Evolutionary conservation across 2,797 vertebrate genomes (phyloP).

Genomic region (Rostrhamus sociabilis): DNA sequence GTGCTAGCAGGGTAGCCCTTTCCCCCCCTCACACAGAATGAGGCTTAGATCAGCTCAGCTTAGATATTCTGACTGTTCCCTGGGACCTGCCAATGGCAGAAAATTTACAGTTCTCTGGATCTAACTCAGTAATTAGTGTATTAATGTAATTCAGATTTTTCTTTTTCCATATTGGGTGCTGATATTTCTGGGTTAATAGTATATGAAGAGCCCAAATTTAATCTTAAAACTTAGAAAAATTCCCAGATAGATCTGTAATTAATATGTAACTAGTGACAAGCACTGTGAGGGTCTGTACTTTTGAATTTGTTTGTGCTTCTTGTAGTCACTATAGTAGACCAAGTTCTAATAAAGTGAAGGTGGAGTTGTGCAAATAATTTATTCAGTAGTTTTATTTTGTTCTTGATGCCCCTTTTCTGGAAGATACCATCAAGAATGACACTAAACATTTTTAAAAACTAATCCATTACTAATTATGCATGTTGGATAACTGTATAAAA

Average conservation of each 20-base stretch:
- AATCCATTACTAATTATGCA: neutral
- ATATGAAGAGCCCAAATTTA: neutral
- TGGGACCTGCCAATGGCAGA: neutral
- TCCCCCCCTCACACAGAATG: rapidly evolving
- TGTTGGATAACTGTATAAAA: neutral
- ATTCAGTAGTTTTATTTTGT: neutral
- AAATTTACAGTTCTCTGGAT: neutral
- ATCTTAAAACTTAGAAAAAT: neutral
- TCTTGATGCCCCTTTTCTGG: neutral
- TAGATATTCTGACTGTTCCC: neutral
- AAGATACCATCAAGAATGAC: neutral
- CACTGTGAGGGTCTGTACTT: neutral
- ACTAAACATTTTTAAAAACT: neutral
- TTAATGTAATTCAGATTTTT: neutral
- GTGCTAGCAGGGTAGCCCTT: neutral
- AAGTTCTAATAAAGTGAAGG: neutral
- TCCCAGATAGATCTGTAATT: neutral
- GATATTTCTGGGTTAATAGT: neutral
- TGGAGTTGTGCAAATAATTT: neutral
- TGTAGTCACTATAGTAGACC: neutral
- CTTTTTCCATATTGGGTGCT: neutral
- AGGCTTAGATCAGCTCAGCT: neutral
- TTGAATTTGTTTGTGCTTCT: neutral
- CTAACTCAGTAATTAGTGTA: neutral
- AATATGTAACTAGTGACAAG: neutral